These are phyloP conservation scores for Bombus soroeensis DNA, from an alignment of 1,140 invertebrate genomes.

Conservation along the genomic window DNA sequence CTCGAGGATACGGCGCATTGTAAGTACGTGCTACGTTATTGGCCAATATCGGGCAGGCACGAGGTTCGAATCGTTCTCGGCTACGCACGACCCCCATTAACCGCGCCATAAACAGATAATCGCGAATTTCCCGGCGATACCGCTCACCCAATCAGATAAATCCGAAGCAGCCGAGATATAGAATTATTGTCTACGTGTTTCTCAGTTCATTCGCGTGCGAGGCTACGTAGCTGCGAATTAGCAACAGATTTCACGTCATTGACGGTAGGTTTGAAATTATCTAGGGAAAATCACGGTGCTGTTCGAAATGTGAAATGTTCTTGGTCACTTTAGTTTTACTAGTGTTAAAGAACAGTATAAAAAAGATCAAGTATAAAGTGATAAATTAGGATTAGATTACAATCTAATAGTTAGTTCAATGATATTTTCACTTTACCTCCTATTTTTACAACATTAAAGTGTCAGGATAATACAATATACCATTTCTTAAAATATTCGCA, in stretches of 20 bases:
- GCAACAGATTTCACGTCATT: constrained; percentile 9
- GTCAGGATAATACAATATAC: no score
- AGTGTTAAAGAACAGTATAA: no score
- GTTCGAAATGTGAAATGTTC: not conserved
- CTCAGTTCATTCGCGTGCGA: constrained; percentile 58
- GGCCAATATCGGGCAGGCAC: constrained; percentile 62
- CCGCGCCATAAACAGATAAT: constrained; percentile 80
- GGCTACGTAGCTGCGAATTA: constrained; percentile 51
- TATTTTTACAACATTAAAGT: no score
- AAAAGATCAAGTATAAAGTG: no score
- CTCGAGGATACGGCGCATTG: constrained; percentile 44
- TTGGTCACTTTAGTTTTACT: no score
- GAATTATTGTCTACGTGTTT: constrained; percentile 72
- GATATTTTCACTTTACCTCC: no score
- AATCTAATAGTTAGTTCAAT: no score
- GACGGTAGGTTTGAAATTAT: not conserved
- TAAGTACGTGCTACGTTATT: constrained; percentile 66
- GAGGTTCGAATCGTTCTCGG: constrained; percentile 53
- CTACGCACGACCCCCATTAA: constrained; percentile 73
- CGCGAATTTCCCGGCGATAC: constrained; percentile 74
- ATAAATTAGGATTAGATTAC: no score
- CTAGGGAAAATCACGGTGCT: not conserved
- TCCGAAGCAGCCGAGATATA: constrained; percentile 73
- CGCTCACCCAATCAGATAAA: constrained; percentile 77
- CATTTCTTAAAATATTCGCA: no score